Base-by-base conservation (phyloP, 2,113 vertebrate species). In the Brachirus orientalis region DNA sequence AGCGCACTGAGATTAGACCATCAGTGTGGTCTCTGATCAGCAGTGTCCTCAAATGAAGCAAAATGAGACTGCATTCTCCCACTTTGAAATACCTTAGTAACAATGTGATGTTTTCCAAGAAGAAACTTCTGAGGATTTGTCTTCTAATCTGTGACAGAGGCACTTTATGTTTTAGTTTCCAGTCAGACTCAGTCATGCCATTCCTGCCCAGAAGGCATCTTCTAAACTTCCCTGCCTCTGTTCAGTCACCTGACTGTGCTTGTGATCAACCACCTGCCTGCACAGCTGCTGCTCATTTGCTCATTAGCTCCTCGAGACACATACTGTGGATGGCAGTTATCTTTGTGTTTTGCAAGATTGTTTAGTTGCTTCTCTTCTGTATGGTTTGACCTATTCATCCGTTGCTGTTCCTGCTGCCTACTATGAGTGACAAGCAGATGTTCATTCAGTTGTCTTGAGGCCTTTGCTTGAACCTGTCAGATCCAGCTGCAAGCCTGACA, bases 231-330 rank as follows among this genome's bases (percentile, higher is more conserved):
- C 72, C 56, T 11, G 64, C 60, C 37, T 67, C 59, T 3, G 37
- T 61, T 57, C 18, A 45, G 68, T 77, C 84, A 75, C 60, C 81
- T 74, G 79, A 76, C 68, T 69, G 63, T 73, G 70, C 79, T 28
- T 80, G 70, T 74, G 74, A 84, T 85, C 61, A 45, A 76, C 70
- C 87, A 77, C 83, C 83, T 87, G 85, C 73, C 65, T 66, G 45
- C 85, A 78, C 85, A 87, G 83, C 80, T 87, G 85, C 76, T 73
- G 74, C 66, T 63, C 1, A 1, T 77, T 55, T 67, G 63, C 78
- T 72, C 73, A 50, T 77, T 72, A 73, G 69, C 75, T 78, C 78
- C 60, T 13, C 36, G 20, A 80, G 75, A 63, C 59, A 61, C 45
- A 58, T 19, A 20, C n/a, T n/a, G n/a, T n/a, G n/a, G 71, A 55